Conservation (phyloP, 2,888 invertebrate species). For the Epiblema foenella region DNA sequence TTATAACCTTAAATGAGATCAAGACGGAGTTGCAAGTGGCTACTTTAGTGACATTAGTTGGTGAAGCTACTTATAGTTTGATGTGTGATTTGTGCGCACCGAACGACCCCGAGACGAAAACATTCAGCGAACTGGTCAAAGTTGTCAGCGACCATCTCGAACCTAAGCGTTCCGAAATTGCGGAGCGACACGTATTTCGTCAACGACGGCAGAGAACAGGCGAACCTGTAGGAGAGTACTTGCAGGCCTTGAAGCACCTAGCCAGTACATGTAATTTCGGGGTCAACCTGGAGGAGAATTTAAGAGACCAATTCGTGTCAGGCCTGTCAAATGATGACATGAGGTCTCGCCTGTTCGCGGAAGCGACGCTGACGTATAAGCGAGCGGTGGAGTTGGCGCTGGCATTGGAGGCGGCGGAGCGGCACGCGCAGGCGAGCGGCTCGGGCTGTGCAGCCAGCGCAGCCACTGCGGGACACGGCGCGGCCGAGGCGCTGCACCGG, state of each 20-base stretch:
- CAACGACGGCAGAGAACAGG: constrained; percentile 46
- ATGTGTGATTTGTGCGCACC: too few species aligned
- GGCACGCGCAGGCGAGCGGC: constrained; percentile 7
- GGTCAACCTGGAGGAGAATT: constrained; percentile 24
- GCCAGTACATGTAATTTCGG: constrained; percentile 40
- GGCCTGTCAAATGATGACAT: constrained; percentile 23
- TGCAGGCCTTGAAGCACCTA: constrained; percentile 40
- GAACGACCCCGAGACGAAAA: too few species aligned
- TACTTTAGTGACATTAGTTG: too few species aligned
- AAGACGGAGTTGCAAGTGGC: constrained; percentile 9
- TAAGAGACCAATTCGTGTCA: constrained; percentile 16
- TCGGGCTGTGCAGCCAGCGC: background rate
- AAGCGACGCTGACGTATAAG: constrained; percentile 2
- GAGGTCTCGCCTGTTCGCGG: constrained; percentile 20
- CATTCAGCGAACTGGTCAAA: too few species aligned
- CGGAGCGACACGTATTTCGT: constrained; percentile 49
- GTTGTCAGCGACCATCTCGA: too few species aligned
- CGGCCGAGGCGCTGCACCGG: constrained; percentile 9
- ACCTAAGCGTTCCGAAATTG: constrained; percentile 25
- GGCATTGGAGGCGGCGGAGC: constrained; percentile 20
- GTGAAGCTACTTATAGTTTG: too few species aligned
- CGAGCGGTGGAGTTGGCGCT: constrained; percentile 19
- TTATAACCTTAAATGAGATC: constrained; percentile 26
- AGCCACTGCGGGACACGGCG: constrained; percentile 7
- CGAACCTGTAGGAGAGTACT: constrained; percentile 45